Percentiles rank a stretch among this genome's conserved stretches.
These are phyloP conservation scores for Papilio protenor DNA, from an alignment of 2,888 invertebrate genomes.

Conservation along the genomic window DNA sequence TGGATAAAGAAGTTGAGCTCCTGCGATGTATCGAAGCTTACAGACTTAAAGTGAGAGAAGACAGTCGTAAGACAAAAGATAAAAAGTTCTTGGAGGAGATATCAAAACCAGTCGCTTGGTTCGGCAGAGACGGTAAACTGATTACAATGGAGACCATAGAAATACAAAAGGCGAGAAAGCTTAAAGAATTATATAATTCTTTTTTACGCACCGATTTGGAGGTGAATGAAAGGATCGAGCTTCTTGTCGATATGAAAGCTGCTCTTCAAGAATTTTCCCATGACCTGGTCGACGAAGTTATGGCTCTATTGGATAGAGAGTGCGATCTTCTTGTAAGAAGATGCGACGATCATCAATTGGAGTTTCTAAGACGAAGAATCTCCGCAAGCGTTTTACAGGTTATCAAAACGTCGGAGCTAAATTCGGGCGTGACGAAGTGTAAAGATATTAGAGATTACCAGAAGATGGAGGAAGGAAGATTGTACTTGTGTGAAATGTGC, in stretches of 20 bases:
- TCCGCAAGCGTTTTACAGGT: slow-evolving; percentile 82
- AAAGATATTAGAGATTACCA: slow-evolving; percentile 74
- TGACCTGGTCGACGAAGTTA: slow-evolving; percentile 83
- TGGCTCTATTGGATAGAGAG: slow-evolving; percentile 88
- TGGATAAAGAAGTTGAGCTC: slow-evolving; percentile 90
- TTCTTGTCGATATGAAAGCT: slow-evolving; percentile 88
- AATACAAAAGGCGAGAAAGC: slow-evolving; percentile 90
- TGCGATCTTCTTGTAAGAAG: slow-evolving; percentile 87
- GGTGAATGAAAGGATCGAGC: slow-evolving; percentile 87
- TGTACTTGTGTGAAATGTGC: slow-evolving; percentile 85
- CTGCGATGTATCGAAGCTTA: slow-evolving; percentile 88
- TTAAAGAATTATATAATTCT: slow-evolving; percentile 89
- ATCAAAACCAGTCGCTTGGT: slow-evolving; percentile 90
- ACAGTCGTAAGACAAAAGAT: slow-evolving; percentile 84
- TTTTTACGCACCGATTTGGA: slow-evolving; percentile 84
- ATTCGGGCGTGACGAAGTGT: slow-evolving; percentile 82
- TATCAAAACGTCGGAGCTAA: slow-evolving; percentile 84
- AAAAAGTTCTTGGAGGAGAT: slow-evolving; percentile 87
- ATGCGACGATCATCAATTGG: slow-evolving; percentile 84
- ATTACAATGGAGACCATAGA: slow-evolving; percentile 93
- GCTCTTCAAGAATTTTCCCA: slow-evolving; percentile 86
- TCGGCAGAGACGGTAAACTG: slow-evolving; percentile 87
- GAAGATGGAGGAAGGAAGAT: slow-evolving; percentile 71
- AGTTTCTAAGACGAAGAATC: slow-evolving; percentile 87
- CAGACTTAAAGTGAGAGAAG: slow-evolving; percentile 84